Evolutionary conservation across 2,113 vertebrate species (phyloP), one percentile per base, ranked within the genome.

Genomic region (Blennius ocellaris): DNA sequence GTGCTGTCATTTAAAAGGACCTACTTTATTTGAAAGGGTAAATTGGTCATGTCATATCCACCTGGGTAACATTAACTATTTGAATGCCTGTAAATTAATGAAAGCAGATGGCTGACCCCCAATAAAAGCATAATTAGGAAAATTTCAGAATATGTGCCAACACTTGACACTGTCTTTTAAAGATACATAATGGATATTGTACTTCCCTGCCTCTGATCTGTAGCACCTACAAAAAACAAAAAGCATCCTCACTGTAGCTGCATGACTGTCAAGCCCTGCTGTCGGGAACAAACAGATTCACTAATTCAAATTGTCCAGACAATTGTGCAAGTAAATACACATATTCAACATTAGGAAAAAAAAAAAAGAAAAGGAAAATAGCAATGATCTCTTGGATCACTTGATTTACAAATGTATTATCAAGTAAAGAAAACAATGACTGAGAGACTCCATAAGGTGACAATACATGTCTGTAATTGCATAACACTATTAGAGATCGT

Each of bases 231-330:
- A 74, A 83, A 30, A 30, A 30, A 30, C 21, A 30, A 30, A 30
- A 30, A 30, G 53, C 54, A 50, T 53, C 56, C 1, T 70, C 8
- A 38, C 11, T 8, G 21, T 12, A 81, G 68, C 52, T 68, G 48
- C 76, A 57, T 69, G 66, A 74, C 80, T 78, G 70, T 87, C 78
- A 67, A 56, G 30, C 37, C 58, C 63, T 64, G 45, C 21, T 78
- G 54, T 75, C 69, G 80, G 62, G 56, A 43, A 57, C 30, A 52
- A 43, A 57, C 30, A 52, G 49, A 44, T 64, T 11, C 16, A 60
- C 10, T 61, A 47, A 66, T 43, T 62, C 55, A 67, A 37, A 68
- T 40, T 47, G 11, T 63, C 10, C 39, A 58, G 21, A 65, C 7
- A 50, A 40, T 14, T 43, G 41, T 53, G 12, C 2, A n/a, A 57